Evolutionary conservation across 2,888 invertebrate species (phyloP).

Genomic region (Osedax fenrisi): DNA sequence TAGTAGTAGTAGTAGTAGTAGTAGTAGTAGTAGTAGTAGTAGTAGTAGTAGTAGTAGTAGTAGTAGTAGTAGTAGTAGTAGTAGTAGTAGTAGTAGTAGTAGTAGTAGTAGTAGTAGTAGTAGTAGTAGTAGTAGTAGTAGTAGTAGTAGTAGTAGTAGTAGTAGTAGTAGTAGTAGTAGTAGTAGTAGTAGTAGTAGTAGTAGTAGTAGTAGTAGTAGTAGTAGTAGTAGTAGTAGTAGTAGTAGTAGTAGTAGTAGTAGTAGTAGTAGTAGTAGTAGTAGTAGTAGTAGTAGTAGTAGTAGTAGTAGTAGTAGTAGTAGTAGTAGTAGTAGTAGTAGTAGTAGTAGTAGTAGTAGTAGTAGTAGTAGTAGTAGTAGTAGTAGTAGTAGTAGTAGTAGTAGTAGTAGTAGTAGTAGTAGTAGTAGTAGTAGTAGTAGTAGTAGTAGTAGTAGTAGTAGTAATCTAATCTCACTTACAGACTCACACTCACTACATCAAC

Average conservation of each 20-base stretch:
- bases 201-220: conserved; percentile 27
- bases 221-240: conserved; percentile 28
- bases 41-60: no score
- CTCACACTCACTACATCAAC: no score
- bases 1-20: no score
- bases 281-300: conserved; percentile 28
- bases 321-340: conserved; percentile 26
- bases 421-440: conserved; percentile 27
- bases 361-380: conserved; percentile 27
- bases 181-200: conserved; percentile 27
- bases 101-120: conserved; percentile 25
- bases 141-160: conserved; percentile 27
- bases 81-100: no score
- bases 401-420: conserved; percentile 27
- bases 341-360: conserved; percentile 27
- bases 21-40: no score
- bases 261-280: conserved; percentile 27
- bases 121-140: conserved; percentile 27
- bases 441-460: conserved; percentile 28
- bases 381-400: conserved; percentile 27
- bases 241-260: conserved; percentile 27
- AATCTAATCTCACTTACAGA: no score
- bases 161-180: conserved; percentile 28
- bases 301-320: conserved; percentile 27
- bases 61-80: no score